Percentiles rank a stretch among this genome's conserved stretches.
phyloP scores from a whole-genome alignment of 2,888 invertebrate species.

The Pristionchus japonicus region DNA sequence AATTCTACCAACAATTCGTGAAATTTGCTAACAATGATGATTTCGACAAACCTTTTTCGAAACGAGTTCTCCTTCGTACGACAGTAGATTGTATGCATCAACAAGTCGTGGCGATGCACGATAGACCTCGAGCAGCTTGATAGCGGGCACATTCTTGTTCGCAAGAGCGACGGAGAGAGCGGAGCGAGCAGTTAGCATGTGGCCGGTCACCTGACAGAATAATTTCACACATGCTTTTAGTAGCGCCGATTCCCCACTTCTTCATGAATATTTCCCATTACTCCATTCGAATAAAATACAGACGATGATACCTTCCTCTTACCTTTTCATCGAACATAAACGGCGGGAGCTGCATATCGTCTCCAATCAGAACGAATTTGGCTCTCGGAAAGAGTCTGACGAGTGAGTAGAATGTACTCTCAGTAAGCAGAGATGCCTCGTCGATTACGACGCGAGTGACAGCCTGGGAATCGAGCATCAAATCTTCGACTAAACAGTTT shows the following conservation, averaged over 20 bases:
- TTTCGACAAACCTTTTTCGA: background rate
- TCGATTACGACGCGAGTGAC: background rate
- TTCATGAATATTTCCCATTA: no score
- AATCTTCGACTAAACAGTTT: background rate
- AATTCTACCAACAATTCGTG: background rate
- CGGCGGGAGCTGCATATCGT: conserved; percentile 7
- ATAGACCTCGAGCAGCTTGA: conserved; percentile 30
- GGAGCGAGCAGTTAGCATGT: background rate
- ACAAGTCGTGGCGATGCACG: background rate
- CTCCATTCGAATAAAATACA: no score
- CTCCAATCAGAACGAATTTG: conserved; percentile 12
- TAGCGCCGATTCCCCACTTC: no score
- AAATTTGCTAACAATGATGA: background rate
- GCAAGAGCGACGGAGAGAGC: background rate
- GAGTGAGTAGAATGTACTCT: conserved; percentile 11
- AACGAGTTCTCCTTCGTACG: background rate
- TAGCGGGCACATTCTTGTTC: background rate
- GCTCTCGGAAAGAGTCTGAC: background rate
- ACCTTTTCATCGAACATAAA: conserved; percentile 20
- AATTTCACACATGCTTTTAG: no score
- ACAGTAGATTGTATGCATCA: background rate
- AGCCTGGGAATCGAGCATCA: background rate
- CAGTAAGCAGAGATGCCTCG: conserved; percentile 33
- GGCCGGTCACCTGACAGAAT: background rate
- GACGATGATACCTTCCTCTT: background rate